Base-by-base conservation (phyloP, 23 tunicate genomes). In the Ciona savignyi region DNA sequence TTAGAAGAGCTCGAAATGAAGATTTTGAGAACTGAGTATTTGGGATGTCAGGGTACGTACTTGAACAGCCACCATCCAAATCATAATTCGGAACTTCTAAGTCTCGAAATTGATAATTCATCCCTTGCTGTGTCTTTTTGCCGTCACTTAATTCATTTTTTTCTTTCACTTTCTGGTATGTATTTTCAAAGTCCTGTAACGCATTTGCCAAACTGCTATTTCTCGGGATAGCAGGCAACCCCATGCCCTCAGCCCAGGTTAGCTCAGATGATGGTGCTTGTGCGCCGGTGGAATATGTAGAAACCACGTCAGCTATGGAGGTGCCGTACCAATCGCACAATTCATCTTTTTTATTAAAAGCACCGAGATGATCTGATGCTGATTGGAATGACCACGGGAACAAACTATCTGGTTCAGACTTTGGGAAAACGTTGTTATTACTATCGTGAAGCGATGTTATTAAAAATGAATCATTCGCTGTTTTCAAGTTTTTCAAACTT, bases 181-280 rank as follows among this genome's bases (percentile, higher is more conserved):
- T 73, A 65, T 81, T 73, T 23, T 81, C 85, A 73, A 81, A 81
- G 48, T 73, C 85, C 29, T 81, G 72, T 20, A 81, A 35, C 0
- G 85, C 85, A 72, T 81, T 81, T 11, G 85, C 85, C 21, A 81
- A 49, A 51, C 85, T 81, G 24, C 85, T 81, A 66, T 81, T 81
- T 63, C 85, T 30, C 1, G 85, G 85, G 15, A 42, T 42, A 6
- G 56, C 56, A 42, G 56, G 56, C 56, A 42, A 42, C 15, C 11
- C 56, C 56, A 42, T 42, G 9, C 56, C 56, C 15, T 42, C 56
- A 42, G 9, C 15, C 56, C 56, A 42, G 15, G 9, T 42, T 42
- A 42, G 15, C 9, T 15, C 9, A 42, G 56, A 42, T 42, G 56
- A 6, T 42, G 56, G 9, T 6, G 15, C 56, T 42, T 9, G 15